Base-by-base conservation (phyloP, 2,797 vertebrate genomes). In the Tachyglossus aculeatus region DNA sequence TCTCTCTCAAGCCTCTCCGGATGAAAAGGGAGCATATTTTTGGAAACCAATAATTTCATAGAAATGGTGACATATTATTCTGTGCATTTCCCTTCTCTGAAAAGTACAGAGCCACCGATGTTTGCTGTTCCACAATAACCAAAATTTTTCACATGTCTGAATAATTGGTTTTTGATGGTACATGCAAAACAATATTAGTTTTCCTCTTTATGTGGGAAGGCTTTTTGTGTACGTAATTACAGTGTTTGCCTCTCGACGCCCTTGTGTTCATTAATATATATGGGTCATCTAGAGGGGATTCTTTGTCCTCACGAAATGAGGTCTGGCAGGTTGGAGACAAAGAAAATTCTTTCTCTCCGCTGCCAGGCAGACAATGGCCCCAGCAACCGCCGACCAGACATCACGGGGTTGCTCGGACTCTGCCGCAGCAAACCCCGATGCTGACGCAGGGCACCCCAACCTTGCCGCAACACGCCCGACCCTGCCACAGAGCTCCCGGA, bases 11-110 rank as follows among this genome's bases (percentile, higher is more conserved):
- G n/a, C 59, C 47, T 75, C 60, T 58, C 60, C 66, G 40, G 40
- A 81, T 59, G 24, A 75, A 81, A 80, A 78, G 66, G 85, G 81
- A 85, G n/a, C n/a, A 71, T 87, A 87, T 87, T 87, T 81, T 83
- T 80, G 76, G 85, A 75, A 87, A 87, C 78, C 45, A 74, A 78
- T 83, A 74, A 87, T 87, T 87, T 85, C 50, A 50, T 55, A 63
- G 48, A 67, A 67, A 19, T 31, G 21, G 75, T 78, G 81, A 71
- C 75, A 59, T 63, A 56, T 68, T 83, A 64, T 71, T 84, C 62
- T 69, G 40, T 67, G 40, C 67, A 68, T 74, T 72, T 78, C 63
- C 73, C 47, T 32, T 9, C 67, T 39, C 52, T 76, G 54, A 63
- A 77, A 77, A 77, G 24, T 66, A 76, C 66, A 71, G 81, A 80